Evolutionary conservation across 2,797 vertebrate species (phyloP).

Genomic region (Okamejei kenojei): DNA sequence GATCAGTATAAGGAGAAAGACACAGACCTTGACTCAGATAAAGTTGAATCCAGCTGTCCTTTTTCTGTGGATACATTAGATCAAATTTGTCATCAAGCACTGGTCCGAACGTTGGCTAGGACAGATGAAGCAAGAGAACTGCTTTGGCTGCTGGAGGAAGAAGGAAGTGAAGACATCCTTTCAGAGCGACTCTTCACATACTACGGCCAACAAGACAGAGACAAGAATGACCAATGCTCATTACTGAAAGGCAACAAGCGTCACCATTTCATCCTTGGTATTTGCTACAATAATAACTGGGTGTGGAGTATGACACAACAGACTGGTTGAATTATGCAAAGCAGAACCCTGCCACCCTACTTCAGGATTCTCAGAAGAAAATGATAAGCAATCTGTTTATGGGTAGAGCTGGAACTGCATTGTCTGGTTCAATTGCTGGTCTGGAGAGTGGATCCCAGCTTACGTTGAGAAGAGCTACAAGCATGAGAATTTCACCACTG

Average conservation of each 20-base stretch:
- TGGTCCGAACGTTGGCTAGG: conserved; percentile 76
- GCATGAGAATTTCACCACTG: conserved; percentile 95
- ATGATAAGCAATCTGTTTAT: conserved; percentile 85
- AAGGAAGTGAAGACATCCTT: conserved; percentile 81
- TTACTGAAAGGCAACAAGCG: conserved; percentile 79
- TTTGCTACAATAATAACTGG: conserved; percentile 88
- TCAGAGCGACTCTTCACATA: conserved; percentile 84
- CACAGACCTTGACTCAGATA: no score
- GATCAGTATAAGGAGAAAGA: conserved; percentile 83
- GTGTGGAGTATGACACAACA: conserved; percentile 79
- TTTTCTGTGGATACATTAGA: no score
- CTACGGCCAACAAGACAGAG: conserved; percentile 75
- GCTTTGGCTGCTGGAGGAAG: conserved; percentile 93
- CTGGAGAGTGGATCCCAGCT: conserved; percentile 89
- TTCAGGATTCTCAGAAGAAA: conserved; percentile 96
- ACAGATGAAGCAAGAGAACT: conserved; percentile 83
- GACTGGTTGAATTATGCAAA: conserved; percentile 88
- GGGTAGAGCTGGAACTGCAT: conserved; percentile 74
- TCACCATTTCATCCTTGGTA: conserved; percentile 80
- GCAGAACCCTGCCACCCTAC: conserved; percentile 79
- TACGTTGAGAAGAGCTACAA: conserved; percentile 83
- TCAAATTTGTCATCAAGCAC: no score
- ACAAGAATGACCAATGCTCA: conserved; percentile 66
- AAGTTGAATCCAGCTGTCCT: no score
- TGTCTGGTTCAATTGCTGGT: conserved; percentile 87